Evolutionary conservation across 1,140 invertebrate genomes (phyloP).

Genomic region (Tetragonula clypearis): DNA sequence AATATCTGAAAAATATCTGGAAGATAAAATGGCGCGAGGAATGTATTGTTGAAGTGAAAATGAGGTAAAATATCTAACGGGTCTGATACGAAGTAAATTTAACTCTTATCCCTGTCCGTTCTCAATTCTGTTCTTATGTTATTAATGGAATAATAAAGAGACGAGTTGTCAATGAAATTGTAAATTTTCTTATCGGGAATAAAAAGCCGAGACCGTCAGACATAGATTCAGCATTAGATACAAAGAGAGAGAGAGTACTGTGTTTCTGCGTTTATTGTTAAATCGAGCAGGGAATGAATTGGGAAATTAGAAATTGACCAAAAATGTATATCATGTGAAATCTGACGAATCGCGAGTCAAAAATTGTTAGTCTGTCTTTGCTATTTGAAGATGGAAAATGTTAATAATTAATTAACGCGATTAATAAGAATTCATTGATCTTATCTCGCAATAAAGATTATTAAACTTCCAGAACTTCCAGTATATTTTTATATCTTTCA

Average conservation of each 20-base stretch:
- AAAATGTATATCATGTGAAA: neutral
- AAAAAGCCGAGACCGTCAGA: neutral
- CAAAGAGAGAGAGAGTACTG: too few species aligned
- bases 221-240: too few species aligned
- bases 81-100: neutral
- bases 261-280: neutral
- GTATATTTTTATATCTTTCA: neutral
- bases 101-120: neutral
- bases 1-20: neutral
- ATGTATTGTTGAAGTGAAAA: neutral
- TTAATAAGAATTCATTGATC: too few species aligned
- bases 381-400: neutral
- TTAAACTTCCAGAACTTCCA: neutral
- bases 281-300: neutral
- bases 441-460: too few species aligned
- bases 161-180: neutral
- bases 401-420: neutral
- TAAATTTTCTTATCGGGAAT: neutral
- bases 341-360: neutral
- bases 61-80: too few species aligned
- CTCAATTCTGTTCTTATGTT: neutral
- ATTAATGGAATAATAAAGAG: neutral
- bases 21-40: neutral
- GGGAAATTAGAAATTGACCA: too few species aligned
- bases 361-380: neutral